A percentile compares a stretch with the other conserved stretches of the same genome.
Evolutionary conservation across 2,888 invertebrate species (phyloP).

Genomic region (Calliopum simillimum): DNA sequence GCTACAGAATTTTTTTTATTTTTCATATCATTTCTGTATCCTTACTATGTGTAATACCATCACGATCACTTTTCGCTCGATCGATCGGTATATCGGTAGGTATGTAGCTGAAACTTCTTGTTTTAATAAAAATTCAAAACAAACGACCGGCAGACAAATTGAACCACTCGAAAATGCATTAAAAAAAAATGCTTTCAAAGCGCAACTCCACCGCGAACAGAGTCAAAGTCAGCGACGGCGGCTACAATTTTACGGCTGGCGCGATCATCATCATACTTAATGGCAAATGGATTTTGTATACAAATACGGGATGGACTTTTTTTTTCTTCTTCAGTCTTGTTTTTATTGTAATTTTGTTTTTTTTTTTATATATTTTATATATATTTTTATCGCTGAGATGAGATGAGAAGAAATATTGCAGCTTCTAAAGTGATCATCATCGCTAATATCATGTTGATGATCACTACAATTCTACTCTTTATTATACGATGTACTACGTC

Average conservation of each 20-base stretch:
- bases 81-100: neutral
- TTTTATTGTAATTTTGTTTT: neutral
- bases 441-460: slow-evolving; percentile 34
- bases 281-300: slow-evolving; percentile 32
- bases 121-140: slow-evolving; percentile 35
- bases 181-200: slow-evolving; percentile 52
- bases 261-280: slow-evolving; percentile 33
- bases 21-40: neutral
- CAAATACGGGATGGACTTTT: neutral
- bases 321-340: neutral
- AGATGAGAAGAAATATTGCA: slow-evolving; percentile 22
- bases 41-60: slow-evolving; percentile 1
- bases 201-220: slow-evolving; percentile 36
- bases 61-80: neutral
- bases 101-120: slow-evolving; percentile 5
- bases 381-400: slow-evolving; percentile 21
- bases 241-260: slow-evolving; percentile 15
- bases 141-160: slow-evolving; percentile 57
- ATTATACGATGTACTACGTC: no score
- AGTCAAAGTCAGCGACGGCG: slow-evolving; percentile 35
- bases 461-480: slow-evolving; percentile 19
- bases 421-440: slow-evolving; percentile 34
- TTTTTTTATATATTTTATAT: neutral
- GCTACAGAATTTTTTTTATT: neutral
- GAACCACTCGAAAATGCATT: slow-evolving; percentile 63